phyloP scores from a whole-genome alignment of 2,113 vertebrate species.

The Onychostoma macrolepis region DNA sequence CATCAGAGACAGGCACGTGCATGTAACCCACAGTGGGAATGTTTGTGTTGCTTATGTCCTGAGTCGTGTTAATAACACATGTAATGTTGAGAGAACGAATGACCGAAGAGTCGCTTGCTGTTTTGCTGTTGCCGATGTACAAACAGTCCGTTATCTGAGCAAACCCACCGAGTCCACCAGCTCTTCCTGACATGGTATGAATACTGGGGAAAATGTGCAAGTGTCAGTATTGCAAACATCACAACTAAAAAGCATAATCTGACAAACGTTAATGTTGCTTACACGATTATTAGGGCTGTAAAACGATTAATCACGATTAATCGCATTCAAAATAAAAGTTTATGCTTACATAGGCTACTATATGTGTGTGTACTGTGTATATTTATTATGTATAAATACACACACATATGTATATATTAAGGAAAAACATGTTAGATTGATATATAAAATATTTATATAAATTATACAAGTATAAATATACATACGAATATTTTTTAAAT shows the following conservation, averaged over 20 bases:
- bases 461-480: too few species aligned
- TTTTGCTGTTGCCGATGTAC: constrained; percentile 69
- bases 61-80: constrained; percentile 72
- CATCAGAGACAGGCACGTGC: constrained; percentile 70
- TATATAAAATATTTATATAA: too few species aligned
- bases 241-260: neutral
- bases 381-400: too few species aligned
- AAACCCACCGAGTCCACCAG: constrained; percentile 65
- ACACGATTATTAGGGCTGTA: too few species aligned
- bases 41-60: constrained; percentile 28
- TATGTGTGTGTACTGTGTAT: too few species aligned
- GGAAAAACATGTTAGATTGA: too few species aligned
- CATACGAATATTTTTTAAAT: too few species aligned
- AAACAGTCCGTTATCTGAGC: constrained; percentile 72
- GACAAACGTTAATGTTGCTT: neutral
- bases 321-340: too few species aligned
- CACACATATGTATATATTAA: too few species aligned
- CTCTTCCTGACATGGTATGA: neutral
- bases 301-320: too few species aligned
- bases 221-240: neutral
- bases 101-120: constrained; percentile 61
- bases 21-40: constrained; percentile 64
- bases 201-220: neutral
- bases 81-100: constrained; percentile 63
- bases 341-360: too few species aligned